Evolutionary conservation across 2,113 vertebrate genomes (phyloP).

Genomic region (Pterocles gutturalis): DNA sequence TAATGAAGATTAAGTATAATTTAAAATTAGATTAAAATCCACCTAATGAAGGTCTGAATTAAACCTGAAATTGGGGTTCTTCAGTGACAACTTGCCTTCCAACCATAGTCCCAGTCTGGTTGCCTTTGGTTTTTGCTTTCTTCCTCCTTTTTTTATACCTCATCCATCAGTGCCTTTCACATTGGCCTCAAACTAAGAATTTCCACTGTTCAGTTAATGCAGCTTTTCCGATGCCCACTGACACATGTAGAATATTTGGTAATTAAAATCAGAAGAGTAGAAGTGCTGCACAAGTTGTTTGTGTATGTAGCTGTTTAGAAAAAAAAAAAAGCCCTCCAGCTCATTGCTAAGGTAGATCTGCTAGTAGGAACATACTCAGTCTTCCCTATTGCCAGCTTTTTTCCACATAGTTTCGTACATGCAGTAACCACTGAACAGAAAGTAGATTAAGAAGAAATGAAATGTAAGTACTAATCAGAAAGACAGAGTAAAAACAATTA

Average conservation of each 20-base stretch:
- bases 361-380: not conserved
- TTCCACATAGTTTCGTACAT: not conserved
- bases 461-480: not conserved
- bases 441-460: not conserved
- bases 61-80: not conserved
- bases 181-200: not conserved
- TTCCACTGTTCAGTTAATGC: not conserved
- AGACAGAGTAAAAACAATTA: not conserved
- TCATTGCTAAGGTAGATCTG: not conserved
- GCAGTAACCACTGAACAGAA: not conserved
- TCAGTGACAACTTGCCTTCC: not conserved
- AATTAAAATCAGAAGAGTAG: conserved; percentile 27
- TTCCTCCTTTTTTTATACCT: not conserved
- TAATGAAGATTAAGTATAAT: conserved; percentile 73
- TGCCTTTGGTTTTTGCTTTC: not conserved
- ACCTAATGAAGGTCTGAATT: conserved; percentile 54
- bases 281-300: not conserved
- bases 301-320: not conserved
- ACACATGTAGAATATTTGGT: not conserved
- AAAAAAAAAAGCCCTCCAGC: not conserved
- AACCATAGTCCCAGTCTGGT: not conserved
- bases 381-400: not conserved
- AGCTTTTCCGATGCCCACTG: not conserved
- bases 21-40: conserved; percentile 56
- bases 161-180: not conserved